Conservation (phyloP, 2,113 vertebrate genomes). For the Speoplatyrhinus poulsoni region DNA sequence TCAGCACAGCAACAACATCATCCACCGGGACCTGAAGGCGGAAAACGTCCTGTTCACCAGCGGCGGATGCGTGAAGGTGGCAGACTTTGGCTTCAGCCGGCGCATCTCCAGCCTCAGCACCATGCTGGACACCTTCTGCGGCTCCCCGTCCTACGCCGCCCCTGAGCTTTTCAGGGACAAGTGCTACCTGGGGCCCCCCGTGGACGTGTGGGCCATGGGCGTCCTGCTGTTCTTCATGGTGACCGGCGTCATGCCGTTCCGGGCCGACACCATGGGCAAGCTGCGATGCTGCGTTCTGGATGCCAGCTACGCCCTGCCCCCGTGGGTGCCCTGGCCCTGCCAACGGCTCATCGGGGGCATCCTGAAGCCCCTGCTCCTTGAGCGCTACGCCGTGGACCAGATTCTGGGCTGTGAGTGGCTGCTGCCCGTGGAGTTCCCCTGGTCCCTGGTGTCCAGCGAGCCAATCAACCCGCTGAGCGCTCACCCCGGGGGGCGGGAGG, state of each 20-base stretch:
- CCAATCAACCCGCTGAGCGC: constrained; percentile 73
- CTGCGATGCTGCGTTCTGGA: constrained; percentile 86
- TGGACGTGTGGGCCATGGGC: constrained; percentile 94
- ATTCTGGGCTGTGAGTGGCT: constrained; percentile 93
- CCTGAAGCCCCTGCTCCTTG: constrained; percentile 75
- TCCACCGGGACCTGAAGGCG: constrained; percentile 94
- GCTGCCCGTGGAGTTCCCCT: constrained; percentile 82
- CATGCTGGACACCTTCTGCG: constrained; percentile 90
- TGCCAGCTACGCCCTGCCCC: constrained; percentile 78
- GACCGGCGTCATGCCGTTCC: constrained; percentile 88
- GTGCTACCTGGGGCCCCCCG: constrained; percentile 82
- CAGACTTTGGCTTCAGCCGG: constrained; percentile 95
- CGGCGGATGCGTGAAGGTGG: constrained; percentile 87
- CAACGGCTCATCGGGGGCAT: constrained; percentile 86
- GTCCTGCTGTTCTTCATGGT: constrained; percentile 93
- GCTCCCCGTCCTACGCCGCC: constrained; percentile 92
- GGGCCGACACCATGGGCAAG: constrained; percentile 89
- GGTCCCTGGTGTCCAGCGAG: constrained; percentile 69
- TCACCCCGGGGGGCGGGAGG: constrained; percentile 43
- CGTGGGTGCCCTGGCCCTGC: constrained; percentile 84
- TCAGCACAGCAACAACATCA: constrained; percentile 89
- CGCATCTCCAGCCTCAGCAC: constrained; percentile 75
- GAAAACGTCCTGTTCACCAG: constrained; percentile 90
- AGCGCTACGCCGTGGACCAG: constrained; percentile 82
- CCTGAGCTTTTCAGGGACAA: constrained; percentile 92